A percentile compares a stretch with the other conserved stretches of the same genome.
phyloP scores from a whole-genome alignment of 2,113 vertebrate genomes.

The Stigmatopora nigra region DNA sequence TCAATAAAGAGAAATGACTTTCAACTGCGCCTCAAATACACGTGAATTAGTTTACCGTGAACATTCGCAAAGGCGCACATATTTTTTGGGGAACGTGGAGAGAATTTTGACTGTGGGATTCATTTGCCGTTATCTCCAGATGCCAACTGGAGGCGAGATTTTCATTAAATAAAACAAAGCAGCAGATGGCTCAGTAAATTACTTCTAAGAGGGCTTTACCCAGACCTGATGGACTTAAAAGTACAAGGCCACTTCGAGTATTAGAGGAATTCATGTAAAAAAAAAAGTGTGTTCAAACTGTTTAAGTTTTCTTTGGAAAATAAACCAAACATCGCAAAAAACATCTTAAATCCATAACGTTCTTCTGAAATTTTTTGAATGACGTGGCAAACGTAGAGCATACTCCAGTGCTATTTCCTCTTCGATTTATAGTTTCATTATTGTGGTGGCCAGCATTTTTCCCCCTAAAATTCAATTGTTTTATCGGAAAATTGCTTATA shows the following conservation, averaged over 20 bases:
- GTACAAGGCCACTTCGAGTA: background rate
- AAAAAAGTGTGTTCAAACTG: no score
- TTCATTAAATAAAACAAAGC: slow-evolving; percentile 7
- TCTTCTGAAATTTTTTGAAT: no score
- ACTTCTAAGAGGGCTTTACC: background rate
- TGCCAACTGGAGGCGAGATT: background rate
- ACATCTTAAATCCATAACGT: no score
- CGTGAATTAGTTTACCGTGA: background rate
- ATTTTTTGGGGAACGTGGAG: background rate
- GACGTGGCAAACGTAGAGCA: no score
- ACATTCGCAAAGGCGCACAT: background rate
- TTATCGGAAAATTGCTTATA: no score
- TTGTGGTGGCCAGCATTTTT: no score
- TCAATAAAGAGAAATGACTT: background rate
- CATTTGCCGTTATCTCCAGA: slow-evolving; percentile 1
- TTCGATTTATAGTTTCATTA: no score
- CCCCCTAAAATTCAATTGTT: no score
- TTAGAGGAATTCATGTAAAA: no score
- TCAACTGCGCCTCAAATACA: background rate
- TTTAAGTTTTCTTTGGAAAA: no score
- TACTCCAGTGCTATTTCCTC: no score
- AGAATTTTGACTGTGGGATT: background rate
- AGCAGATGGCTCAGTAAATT: background rate
- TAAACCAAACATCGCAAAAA: no score
- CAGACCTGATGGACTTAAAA: background rate